phyloP scores from a whole-genome alignment of 2,113 vertebrate genomes.

The Oreotrochilus melanogaster region DNA sequence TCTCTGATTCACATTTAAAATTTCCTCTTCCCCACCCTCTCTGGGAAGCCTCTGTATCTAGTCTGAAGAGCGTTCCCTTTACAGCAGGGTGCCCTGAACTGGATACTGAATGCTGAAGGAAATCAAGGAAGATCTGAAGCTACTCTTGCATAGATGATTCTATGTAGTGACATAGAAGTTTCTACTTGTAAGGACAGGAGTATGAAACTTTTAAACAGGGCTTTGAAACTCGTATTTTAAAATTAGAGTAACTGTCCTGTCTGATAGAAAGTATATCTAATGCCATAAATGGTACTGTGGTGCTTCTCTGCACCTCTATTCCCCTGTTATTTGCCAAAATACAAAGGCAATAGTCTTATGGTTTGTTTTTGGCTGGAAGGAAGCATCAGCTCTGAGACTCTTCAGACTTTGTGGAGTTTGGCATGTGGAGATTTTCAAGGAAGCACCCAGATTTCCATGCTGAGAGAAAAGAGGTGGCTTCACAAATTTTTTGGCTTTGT shows the following conservation, averaged over 20 bases:
- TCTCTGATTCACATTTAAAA: background rate
- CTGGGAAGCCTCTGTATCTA: background rate
- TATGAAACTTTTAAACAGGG: background rate
- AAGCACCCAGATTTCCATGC: accelerated
- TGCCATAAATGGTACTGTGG: background rate
- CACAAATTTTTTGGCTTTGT: background rate
- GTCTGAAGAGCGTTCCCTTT: background rate
- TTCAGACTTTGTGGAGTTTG: background rate
- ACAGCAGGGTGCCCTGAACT: background rate
- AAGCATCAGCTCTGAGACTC: background rate
- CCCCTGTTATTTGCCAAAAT: background rate
- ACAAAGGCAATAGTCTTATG: background rate
- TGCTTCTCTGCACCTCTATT: background rate
- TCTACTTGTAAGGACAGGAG: background rate
- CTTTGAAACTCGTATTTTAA: background rate
- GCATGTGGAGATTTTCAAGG: accelerated
- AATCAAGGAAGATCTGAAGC: background rate
- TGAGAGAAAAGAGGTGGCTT: background rate
- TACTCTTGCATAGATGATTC: background rate
- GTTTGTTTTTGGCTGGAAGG: background rate
- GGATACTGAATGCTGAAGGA: background rate
- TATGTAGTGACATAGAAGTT: too few relatives aligned
- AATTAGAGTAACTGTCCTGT: background rate
- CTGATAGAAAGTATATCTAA: background rate
- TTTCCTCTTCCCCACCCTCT: background rate